Percentiles rank a stretch among this genome's conserved stretches.
Conservation (phyloP, 2,113 vertebrate genomes). For the Pangasianodon gigas region DNA sequence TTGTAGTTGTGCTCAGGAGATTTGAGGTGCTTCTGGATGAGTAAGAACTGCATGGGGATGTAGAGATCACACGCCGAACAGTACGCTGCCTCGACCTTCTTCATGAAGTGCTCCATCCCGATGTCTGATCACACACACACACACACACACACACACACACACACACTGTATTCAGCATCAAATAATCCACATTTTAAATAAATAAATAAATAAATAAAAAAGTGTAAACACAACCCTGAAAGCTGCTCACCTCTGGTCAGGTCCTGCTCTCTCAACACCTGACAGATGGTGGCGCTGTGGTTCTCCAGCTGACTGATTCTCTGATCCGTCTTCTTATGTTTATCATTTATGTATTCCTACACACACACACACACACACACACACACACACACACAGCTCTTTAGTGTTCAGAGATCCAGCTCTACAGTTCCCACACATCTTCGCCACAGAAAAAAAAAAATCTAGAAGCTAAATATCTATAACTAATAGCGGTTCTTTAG, state of each 20-base stretch:
- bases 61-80: constrained; percentile 90
- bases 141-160: not conserved
- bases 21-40: constrained; percentile 90
- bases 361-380: not conserved
- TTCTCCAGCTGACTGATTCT: constrained; percentile 82
- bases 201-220: not conserved
- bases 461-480: not conserved
- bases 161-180: not conserved
- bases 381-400: too few species aligned
- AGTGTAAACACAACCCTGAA: not conserved
- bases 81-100: constrained; percentile 89
- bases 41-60: constrained; percentile 87
- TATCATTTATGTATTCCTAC: constrained; percentile 89
- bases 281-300: constrained; percentile 85
- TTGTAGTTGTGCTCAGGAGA: constrained; percentile 90
- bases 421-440: not conserved
- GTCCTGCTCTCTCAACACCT: constrained; percentile 89
- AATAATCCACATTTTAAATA: too few species aligned
- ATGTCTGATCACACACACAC: constrained; percentile 71
- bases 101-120: constrained; percentile 91
- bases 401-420: not conserved
- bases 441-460: not conserved
- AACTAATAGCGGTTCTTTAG: too few species aligned
- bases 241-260: constrained; percentile 80
- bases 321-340: constrained; percentile 85